Percentiles rank a stretch among this genome's conserved stretches.
Evolutionary conservation across 2,888 invertebrate genomes (phyloP).

Genomic region (Busseola fusca): DNA sequence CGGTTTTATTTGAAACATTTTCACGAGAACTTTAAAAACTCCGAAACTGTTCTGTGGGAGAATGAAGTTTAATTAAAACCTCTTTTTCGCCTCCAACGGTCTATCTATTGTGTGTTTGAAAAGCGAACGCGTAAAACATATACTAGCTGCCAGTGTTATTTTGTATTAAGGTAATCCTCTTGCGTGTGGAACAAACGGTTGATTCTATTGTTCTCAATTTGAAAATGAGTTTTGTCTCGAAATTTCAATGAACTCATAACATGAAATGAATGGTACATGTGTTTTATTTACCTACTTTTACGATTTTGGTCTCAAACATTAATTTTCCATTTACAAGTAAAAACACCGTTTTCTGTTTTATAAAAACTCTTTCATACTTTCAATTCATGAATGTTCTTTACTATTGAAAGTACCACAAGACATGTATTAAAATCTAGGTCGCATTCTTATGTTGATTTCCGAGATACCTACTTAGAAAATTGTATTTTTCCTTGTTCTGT

Average conservation of each 20-base stretch:
- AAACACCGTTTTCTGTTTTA: background rate
- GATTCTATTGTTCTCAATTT: conserved; percentile 49
- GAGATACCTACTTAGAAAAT: background rate
- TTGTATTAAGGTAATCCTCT: conserved; percentile 38
- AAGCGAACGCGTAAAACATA: conserved; percentile 46
- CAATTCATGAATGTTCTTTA: background rate
- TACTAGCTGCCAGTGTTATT: conserved; percentile 34
- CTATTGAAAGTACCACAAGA: background rate
- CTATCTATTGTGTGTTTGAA: conserved; percentile 37
- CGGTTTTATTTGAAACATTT: conserved; percentile 34
- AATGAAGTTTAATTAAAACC: conserved; percentile 25
- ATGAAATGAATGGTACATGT: background rate
- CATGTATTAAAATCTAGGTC: background rate
- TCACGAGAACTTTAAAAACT: conserved; percentile 27
- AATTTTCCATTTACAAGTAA: background rate
- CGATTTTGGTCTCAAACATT: background rate
- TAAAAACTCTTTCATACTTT: conserved; percentile 2
- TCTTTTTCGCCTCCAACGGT: conserved; percentile 31
- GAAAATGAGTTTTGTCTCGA: conserved; percentile 29
- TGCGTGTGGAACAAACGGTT: conserved; percentile 36
- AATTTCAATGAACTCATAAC: conserved; percentile 29
- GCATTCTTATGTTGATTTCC: background rate
- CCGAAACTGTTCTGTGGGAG: conserved; percentile 45
- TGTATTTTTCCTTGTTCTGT: conserved; percentile 8
- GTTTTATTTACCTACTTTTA: background rate